Base-by-base conservation (phyloP, 2,113 vertebrate genomes). In the Triplophysa tibetana region DNA sequence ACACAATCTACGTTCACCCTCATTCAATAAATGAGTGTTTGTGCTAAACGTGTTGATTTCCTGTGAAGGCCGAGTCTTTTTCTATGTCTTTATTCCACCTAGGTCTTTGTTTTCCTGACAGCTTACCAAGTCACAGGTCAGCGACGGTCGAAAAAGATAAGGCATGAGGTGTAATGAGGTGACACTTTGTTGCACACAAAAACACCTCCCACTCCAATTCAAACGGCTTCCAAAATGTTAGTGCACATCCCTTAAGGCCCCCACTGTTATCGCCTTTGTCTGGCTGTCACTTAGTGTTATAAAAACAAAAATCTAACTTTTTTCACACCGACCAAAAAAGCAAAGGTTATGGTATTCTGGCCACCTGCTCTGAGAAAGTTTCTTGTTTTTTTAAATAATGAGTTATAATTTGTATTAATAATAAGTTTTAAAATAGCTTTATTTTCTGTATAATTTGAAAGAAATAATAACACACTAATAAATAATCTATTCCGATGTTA, bases 261-360 rank as follows among this genome's bases (percentile, higher is more conserved):
- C 70, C 75, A 10, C 33, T 21, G 88, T 54, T 82, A 41, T 83
- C 81, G 86, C 86, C 87, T 91, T 92, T 92, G 89, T 92, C 63
- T 72, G 76, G 26, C 84, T 90, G 89, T 88, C 91, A 88, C 76
- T 86, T 85, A 85, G 85, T 82, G 90, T 92, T 91, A 92, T 78
- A 29, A 63, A 61, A 82, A 79, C 82, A 86, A 81, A 29, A 82
- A 83, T 69, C 86, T 69, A 82, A 67, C n/a, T 33, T 6, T 33
- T 33, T 33, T 33, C 77, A 81, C 69, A 81, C 60, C 67, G 77
- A 9, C 43, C 29, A 33, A 6, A 8, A 48, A 17, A 23, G 12
- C 29, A 2, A 58, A 58, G 70, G 70, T 58, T 60, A 33, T 73
- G 70, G 19, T 58, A 58, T 29, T 58, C 8, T 6, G 52, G 19